Percentiles rank a stretch among this genome's conserved stretches.
These are phyloP conservation scores for Puntigrus tetrazona DNA, from an alignment of 2,113 vertebrate genomes.

Conservation along the genomic window DNA sequence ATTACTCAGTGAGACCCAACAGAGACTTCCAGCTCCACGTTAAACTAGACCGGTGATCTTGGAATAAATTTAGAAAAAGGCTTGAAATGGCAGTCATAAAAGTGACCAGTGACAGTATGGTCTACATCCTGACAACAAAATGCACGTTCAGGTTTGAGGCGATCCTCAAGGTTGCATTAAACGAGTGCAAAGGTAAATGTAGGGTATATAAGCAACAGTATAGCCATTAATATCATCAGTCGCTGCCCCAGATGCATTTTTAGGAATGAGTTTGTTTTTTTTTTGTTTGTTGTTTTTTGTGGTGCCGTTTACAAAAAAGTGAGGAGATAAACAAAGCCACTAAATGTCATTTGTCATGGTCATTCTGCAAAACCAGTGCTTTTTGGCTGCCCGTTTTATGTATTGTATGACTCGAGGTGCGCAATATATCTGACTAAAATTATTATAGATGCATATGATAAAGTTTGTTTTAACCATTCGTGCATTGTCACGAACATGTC, in stretches of 20 bases:
- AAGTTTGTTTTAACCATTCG: background rate
- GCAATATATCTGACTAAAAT: background rate
- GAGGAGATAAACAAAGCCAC: background rate
- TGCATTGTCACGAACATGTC: background rate
- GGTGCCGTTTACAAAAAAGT: background rate
- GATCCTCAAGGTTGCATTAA: background rate
- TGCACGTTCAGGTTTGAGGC: conserved; percentile 31
- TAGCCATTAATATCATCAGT: conserved; percentile 4
- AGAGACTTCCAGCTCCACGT: conserved; percentile 33
- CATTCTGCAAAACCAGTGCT: background rate
- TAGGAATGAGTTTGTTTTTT: background rate
- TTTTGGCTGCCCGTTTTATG: background rate
- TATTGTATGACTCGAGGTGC: background rate
- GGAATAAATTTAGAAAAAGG: conserved; percentile 17
- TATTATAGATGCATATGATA: too few relatives aligned
- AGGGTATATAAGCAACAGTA: background rate
- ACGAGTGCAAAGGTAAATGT: conserved; percentile 24
- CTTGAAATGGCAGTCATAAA: conserved; percentile 65
- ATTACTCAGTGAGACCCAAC: conserved; percentile 38
- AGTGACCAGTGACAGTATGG: conserved; percentile 81
- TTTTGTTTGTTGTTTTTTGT: too few relatives aligned
- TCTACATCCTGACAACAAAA: conserved; percentile 54
- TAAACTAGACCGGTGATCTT: background rate
- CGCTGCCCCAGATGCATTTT: conserved; percentile 4
- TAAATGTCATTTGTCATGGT: conserved; percentile 6